Base-by-base conservation (phyloP, 2,113 vertebrate species). In the Cryptotis parvus region DNA sequence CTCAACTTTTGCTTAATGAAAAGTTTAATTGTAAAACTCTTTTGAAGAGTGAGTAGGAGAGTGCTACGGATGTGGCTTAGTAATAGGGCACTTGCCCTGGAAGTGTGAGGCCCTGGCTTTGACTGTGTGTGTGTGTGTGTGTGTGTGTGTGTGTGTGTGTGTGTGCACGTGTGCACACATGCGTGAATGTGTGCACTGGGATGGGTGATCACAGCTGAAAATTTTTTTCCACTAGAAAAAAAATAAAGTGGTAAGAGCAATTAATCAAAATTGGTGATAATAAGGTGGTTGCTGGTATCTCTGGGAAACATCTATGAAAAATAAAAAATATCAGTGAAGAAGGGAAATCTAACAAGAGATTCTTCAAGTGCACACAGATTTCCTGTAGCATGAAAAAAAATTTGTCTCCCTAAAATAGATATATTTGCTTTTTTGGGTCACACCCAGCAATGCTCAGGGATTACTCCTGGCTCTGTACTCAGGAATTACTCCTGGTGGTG, bases 1-100 rank as follows among this genome's bases (percentile, higher is more conserved):
- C 35, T 87, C 7, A 72, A 77, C n/a, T 76, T 87, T 58, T 29
- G 24, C 70, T 75, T 70, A 91, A 66, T 45, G n/a, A 86, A 63
- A 76, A 63, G 37, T 31, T 37, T 61, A 31, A 80, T 63, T 68
- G 66, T 43, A 91, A 52, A 18, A 94, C 9, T 70, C 61, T 10
- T 37, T 68, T 12, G 63, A 87, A 37, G 39, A 63, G 87, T 3
- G n/a, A 65, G 29, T n/a, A 9, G 3, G 27, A 39, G 2, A 24
- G 22, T 4, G 55, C 55, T 6, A 24, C 18, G 22, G 20, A 58
- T 58, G 55, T 22, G 5, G 18, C 55, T 58, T 24, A 58, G 18
- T 58, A 58, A 20, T 6, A 8, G 55, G 24, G 55, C 22, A 58
- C 55, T 58, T 58, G 55, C 20, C 55, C 24, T 58, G 18, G 18